phyloP scores from a whole-genome alignment of 2,113 vertebrate genomes.

The Tenrec ecaudatus region DNA sequence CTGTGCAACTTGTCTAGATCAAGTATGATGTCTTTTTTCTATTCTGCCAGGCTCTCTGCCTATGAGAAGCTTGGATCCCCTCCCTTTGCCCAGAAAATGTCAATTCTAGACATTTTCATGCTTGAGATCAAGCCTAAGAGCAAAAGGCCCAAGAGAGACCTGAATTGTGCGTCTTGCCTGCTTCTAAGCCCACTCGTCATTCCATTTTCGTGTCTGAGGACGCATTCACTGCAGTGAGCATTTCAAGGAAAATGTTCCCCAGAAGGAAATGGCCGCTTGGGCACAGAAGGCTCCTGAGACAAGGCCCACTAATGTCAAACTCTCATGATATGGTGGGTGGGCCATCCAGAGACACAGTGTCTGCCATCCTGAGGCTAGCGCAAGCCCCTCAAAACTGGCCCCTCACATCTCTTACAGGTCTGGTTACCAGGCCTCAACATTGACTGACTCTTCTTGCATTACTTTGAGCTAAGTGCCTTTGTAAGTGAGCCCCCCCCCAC shows the following conservation, averaged over 20 bases:
- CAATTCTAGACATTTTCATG: neutral
- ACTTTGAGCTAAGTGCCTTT: neutral
- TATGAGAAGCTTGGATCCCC: neutral
- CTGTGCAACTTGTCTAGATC: neutral
- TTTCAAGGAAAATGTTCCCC: neutral
- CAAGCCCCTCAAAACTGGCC: neutral
- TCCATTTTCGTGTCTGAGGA: neutral
- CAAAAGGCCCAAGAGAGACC: neutral
- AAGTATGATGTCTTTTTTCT: neutral
- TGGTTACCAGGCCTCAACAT: neutral
- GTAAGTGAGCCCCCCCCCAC: neutral
- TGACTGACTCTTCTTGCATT: neutral
- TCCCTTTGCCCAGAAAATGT: no score
- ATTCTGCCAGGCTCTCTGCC: neutral
- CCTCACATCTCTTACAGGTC: neutral
- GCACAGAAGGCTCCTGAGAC: neutral
- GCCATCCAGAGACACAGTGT: neutral
- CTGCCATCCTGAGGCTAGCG: neutral
- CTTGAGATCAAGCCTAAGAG: neutral
- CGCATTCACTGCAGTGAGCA: neutral
- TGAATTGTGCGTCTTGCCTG: neutral
- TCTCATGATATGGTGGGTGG: neutral
- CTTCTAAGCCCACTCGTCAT: neutral
- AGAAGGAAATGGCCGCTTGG: neutral
- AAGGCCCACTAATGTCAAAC: neutral